These are phyloP conservation scores for Copsychus sechellarum DNA, from an alignment of 2,113 vertebrate genomes.

Conservation along the genomic window DNA sequence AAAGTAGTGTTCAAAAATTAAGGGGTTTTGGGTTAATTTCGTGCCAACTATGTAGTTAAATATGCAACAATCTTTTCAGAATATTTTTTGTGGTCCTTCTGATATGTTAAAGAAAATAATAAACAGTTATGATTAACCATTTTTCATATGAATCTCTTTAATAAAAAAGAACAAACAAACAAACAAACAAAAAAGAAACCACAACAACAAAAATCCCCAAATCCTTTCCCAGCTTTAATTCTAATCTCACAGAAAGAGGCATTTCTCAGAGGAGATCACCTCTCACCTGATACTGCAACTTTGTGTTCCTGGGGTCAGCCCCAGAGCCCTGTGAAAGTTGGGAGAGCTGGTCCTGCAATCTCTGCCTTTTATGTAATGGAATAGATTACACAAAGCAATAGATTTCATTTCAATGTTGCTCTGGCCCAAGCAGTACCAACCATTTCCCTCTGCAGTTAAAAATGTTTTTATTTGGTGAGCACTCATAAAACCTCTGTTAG, in stretches of 20 bases:
- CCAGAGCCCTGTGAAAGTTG: background rate
- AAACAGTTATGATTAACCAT: background rate
- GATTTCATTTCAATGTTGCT: background rate
- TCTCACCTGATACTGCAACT: fast-evolving
- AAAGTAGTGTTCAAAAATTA: background rate
- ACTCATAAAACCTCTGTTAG: background rate
- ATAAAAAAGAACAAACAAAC: background rate
- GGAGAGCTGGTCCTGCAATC: background rate
- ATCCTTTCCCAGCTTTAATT: background rate
- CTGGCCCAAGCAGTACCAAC: background rate
- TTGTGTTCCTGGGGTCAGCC: background rate
- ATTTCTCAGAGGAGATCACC: background rate
- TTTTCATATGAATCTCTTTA: background rate
- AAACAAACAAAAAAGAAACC: background rate
- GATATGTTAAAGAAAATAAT: background rate
- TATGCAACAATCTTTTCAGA: background rate
- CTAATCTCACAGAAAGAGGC: fast-evolving
- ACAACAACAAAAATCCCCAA: background rate
- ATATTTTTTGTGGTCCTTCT: background rate
- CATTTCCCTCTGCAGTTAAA: background rate
- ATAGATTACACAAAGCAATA: background rate
- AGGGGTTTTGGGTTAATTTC: background rate
- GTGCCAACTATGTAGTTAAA: background rate
- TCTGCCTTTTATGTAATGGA: fast-evolving
- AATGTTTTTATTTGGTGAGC: background rate